Evolutionary conservation across 2,797 vertebrate species (phyloP), one percentile per base, ranked within the genome.

Genomic region (Lagodon rhomboides): DNA sequence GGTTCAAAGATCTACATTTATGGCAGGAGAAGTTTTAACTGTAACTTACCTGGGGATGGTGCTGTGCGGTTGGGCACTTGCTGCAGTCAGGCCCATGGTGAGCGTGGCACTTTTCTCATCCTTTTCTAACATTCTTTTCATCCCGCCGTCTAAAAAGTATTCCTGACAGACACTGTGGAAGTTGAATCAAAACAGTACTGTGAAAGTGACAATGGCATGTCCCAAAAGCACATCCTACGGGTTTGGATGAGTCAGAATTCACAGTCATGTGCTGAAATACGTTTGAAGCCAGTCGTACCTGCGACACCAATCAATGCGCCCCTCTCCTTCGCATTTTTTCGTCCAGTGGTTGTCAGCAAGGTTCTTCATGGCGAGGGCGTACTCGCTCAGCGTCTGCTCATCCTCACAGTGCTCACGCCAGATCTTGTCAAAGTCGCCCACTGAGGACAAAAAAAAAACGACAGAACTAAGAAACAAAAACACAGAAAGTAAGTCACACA

Each of bases 341-440:
- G 96, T 94, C 98, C 98, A 99, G 94, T 99, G 98, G 96, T 97
- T 97, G 95, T 98, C 98, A 12, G 98, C 98, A 27, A 99, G 95
- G 87, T 97, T 99, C 95, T 98, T 99, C 98, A 99, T 99, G 91
- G 98, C 98, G 73, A 97, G 94, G 81, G 98, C 98, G 68, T 99
- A 99, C 95, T 99, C 97, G 84, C 96, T 98, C 56, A 99, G 96
- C 0, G 96, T 98, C 94, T 96, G 97, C 84, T 98, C 98, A 86
- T 99, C 98, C 90, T 98, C 96, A 77, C 98, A 99, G 93, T 99
- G 98, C 88, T 99, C 98, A 22, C 97, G 95, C 98, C 98, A 99
- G 91, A 99, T 99, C 94, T 98, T 99, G 85, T 99, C 97, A 90
- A 99, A 99, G 93, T 99, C 98, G 15, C 98, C 98, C 96, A 98